These are phyloP conservation scores for Parnassius apollo DNA, from an alignment of 2,888 invertebrate genomes.

Conservation along the genomic window DNA sequence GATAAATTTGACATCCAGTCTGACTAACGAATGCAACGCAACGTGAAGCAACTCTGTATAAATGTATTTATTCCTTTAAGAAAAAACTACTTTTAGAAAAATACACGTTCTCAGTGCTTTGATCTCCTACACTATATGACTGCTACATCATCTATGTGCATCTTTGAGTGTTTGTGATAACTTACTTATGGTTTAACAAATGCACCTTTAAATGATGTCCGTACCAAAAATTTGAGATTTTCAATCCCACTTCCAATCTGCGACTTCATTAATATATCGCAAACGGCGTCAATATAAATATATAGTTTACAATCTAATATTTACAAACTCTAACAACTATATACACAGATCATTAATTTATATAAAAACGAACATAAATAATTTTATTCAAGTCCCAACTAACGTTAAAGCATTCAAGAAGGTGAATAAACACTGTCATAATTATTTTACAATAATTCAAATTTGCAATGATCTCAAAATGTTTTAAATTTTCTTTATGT, in stretches of 20 bases:
- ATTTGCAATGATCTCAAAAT: slow-evolving; percentile 3
- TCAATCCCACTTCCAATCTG: slow-evolving; percentile 40
- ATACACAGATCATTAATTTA: slow-evolving; percentile 75
- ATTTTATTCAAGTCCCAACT: slow-evolving; percentile 59
- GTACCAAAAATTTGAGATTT: slow-evolving; percentile 43
- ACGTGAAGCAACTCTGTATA: slow-evolving; percentile 56
- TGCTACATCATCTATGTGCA: slow-evolving; percentile 20
- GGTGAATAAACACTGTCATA: slow-evolving; percentile 70
- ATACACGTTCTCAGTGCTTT: slow-evolving; percentile 80
- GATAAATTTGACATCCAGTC: slow-evolving; percentile 35
- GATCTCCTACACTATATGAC: slow-evolving; percentile 53
- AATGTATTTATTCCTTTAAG: slow-evolving; percentile 41
- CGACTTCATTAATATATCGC: slow-evolving; percentile 45
- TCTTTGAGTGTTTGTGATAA: slow-evolving; percentile 40
- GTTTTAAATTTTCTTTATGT: slow-evolving; percentile 2
- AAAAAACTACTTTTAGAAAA: slow-evolving; percentile 71
- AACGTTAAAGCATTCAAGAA: slow-evolving; percentile 77
- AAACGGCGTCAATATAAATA: slow-evolving; percentile 51
- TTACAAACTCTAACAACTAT: slow-evolving; percentile 74
- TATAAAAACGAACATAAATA: slow-evolving; percentile 48
- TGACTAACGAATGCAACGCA: slow-evolving; percentile 58
- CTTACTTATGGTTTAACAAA: slow-evolving; percentile 52
- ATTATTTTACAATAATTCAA: slow-evolving; percentile 7
- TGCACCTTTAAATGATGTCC: slow-evolving; percentile 44
- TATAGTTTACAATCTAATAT: slow-evolving; percentile 60